Evolutionary conservation across 2,113 vertebrate genomes (phyloP), one percentile per base, ranked within the genome.

Genomic region (Riparia riparia): DNA sequence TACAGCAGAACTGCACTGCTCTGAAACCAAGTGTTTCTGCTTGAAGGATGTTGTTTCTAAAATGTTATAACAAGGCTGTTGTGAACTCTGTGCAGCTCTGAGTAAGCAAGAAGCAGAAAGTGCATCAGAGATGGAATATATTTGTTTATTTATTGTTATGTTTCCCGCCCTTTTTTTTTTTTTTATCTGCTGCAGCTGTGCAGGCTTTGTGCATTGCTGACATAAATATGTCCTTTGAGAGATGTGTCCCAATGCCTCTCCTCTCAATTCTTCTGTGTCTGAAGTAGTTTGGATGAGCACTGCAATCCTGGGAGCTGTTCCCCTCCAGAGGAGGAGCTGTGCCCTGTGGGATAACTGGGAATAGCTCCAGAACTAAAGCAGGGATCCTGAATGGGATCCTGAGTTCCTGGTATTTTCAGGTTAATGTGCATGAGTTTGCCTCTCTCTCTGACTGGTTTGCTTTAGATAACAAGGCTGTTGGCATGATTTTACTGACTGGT

Each of bases 301-400:
- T 58, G 14, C 26, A 12, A 5, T 25, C 21, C 41, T 80, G 72
- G 44, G 22, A 42, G 26, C 21, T 34, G 16, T 6, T 69, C 22
- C 4, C 2, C 21, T 72, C 14, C 13, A 15, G 32, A 29, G 25
- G 6, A 82, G 42, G 15, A 37, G 24, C 58, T 51, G 34, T 42
- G 50, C 17, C 47, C 1, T 5, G 19, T 25, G 42, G 34, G 29
- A 2, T 17, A 7, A 0, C 14, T 34, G 9, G 26, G 22, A 12
- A 17, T 1, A 28, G 8, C 5, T n/a, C 17, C 17, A 49, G 25
- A 51, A 15, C 5, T 25, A 42, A 20, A 71, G 17, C 11, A 15
- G 28, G 19, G 28, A 21, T n/a, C 24, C 12, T 21, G 14, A 51
- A 14, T 78, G 24, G 24, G 20, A 15, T 16, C n/a, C 15, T 22